These are phyloP conservation scores for Oryzias javanicus DNA, from an alignment of 2,113 vertebrate genomes.

Conservation along the genomic window DNA sequence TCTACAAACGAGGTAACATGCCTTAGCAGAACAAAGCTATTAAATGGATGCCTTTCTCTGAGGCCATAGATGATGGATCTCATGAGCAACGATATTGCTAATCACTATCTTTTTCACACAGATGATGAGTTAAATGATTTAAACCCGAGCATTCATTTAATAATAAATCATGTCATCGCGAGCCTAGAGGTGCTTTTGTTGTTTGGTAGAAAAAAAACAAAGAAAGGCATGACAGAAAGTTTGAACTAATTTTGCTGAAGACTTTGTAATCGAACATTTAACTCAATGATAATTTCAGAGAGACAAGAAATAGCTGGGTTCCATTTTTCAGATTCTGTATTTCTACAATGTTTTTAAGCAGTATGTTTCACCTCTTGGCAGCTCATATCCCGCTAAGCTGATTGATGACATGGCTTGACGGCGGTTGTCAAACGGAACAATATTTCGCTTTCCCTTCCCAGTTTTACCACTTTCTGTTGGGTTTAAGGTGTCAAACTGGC, in stretches of 20 bases:
- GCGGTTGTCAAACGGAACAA: constrained; percentile 29
- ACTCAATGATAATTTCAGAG: too few species aligned
- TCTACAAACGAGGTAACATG: constrained; percentile 30
- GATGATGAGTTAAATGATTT: constrained; percentile 51
- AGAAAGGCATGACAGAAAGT: background rate
- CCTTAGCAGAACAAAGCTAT: constrained; percentile 17
- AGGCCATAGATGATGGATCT: constrained; percentile 47
- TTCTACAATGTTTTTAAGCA: constrained; percentile 21
- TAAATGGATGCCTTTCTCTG: constrained; percentile 28
- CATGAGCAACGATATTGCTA: constrained; percentile 43
- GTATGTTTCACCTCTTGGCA: constrained; percentile 21
- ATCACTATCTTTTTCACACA: constrained; percentile 42
- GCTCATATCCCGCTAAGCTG: constrained; percentile 28
- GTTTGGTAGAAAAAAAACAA: constrained; percentile 6
- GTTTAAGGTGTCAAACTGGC: background rate
- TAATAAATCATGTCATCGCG: constrained; percentile 25
- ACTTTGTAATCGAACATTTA: background rate
- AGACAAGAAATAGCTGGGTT: background rate
- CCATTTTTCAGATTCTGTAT: constrained; percentile 15
- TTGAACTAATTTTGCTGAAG: constrained; percentile 1
- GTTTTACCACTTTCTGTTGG: background rate
- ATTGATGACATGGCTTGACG: constrained; percentile 43
- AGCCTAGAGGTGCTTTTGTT: constrained; percentile 8
- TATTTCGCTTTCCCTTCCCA: constrained; percentile 8
- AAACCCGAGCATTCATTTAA: constrained; percentile 29